A percentile compares a stretch with the other conserved stretches of the same genome.
These are phyloP conservation scores for Grammomys dolichurus DNA, from an alignment of 2,113 vertebrate species.

Conservation along the genomic window DNA sequence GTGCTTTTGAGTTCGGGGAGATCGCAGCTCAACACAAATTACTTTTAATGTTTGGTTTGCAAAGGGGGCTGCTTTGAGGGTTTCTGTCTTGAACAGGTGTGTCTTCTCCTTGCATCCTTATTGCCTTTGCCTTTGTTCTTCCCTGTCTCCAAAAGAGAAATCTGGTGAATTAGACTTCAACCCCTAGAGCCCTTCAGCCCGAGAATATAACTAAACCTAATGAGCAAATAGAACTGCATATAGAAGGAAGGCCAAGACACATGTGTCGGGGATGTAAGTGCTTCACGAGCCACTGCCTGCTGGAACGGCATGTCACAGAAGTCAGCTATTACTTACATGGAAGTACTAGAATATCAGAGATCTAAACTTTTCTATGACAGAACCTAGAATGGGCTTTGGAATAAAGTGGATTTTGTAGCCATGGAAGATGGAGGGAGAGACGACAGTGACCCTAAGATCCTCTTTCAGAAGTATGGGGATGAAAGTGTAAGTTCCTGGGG, in stretches of 20 bases:
- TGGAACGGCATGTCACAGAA: rapidly evolving
- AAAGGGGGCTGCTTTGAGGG: slow-evolving; percentile 78
- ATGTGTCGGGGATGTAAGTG: background rate
- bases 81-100: slow-evolving; percentile 73
- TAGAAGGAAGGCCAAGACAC: background rate
- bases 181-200: slow-evolving; percentile 53
- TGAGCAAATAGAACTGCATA: background rate
- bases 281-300: background rate
- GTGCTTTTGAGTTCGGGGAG: slow-evolving; percentile 84
- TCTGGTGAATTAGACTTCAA: slow-evolving; percentile 52
- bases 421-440: background rate
- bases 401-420: background rate
- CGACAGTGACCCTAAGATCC: background rate
- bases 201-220: slow-evolving; percentile 60
- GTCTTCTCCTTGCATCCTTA: slow-evolving; percentile 58
- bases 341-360: background rate
- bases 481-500: background rate
- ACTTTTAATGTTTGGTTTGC: slow-evolving; percentile 79
- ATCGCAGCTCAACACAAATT: slow-evolving; percentile 80
- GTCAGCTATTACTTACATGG: background rate
- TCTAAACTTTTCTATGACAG: background rate
- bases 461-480: background rate
- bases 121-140: slow-evolving; percentile 71
- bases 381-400: background rate
- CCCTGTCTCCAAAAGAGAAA: slow-evolving; percentile 64